Evolutionary conservation across 2,888 invertebrate genomes (phyloP).

Genomic region (Macrosoma leucophasiata): DNA sequence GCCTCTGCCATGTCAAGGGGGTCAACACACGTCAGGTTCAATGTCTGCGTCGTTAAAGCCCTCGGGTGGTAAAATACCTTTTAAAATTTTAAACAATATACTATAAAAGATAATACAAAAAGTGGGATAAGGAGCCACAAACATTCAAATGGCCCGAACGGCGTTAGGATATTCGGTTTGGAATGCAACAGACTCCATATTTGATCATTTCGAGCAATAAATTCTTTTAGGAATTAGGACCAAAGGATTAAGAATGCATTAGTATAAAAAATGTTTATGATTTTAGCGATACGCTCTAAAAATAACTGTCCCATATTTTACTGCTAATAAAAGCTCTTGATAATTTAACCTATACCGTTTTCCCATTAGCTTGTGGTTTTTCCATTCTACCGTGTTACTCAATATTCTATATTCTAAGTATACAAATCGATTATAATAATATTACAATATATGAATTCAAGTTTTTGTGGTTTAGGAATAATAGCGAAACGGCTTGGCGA

Average conservation of each 20-base stretch:
- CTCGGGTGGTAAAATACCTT: constrained; percentile 46
- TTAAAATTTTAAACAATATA: constrained; percentile 59
- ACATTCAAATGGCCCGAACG: constrained; percentile 43
- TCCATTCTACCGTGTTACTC: too few species aligned
- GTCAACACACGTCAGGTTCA: constrained; percentile 58
- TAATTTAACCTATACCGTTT: too few species aligned
- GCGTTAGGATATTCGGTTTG: constrained; percentile 26
- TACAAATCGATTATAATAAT: too few species aligned
- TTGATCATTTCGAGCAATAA: constrained; percentile 29
- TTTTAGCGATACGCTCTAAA: too few species aligned
- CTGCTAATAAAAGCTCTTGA: too few species aligned
- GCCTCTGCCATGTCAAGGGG: constrained; percentile 43
- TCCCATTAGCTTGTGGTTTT: too few species aligned
- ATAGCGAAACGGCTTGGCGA: constrained; percentile 39
- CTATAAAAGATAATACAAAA: constrained; percentile 44
- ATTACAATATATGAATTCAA: too few species aligned
- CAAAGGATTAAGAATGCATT: constrained; percentile 20
- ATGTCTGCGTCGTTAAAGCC: constrained; percentile 51
- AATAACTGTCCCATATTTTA: too few species aligned
- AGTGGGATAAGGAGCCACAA: constrained; percentile 46
- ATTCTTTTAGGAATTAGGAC: constrained; percentile 28
- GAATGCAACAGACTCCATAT: constrained; percentile 28
- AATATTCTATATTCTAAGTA: too few species aligned
- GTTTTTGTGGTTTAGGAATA: constrained; percentile 19
- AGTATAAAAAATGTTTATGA: constrained; percentile 6